Evolutionary conservation across 2,888 invertebrate genomes (phyloP), one percentile per base, ranked within the genome.

Genomic region (Agriotes lineatus): DNA sequence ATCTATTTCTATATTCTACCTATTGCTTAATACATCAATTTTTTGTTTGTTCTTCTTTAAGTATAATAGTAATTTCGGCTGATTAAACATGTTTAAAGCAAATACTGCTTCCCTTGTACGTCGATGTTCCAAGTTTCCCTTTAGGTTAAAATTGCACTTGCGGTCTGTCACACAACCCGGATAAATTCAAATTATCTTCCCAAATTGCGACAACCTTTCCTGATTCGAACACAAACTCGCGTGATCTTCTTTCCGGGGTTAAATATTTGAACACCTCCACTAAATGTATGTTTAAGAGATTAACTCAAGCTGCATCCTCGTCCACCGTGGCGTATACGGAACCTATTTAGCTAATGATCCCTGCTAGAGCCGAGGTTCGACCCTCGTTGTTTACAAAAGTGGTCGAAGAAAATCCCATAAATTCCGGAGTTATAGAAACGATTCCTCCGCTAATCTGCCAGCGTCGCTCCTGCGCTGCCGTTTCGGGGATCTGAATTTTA

Each of bases 401-500:
- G 52, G 56, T 18, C 56, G 56, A 10, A 35, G 56, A 52, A 33
- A 52, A 16, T 52, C 37, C 20, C 56, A 37, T 56, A 56, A 56
- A 56, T 56, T 56, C 19, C 20, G 56, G 35, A 56, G 35, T 56
- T 44, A 35, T 37, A 39, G 45, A 59, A 45, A 59, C 45, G 59
- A 30, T 59, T 35, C 56, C 33, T 20, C 12, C 37, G 48, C 52
- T 61, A 61, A 61, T 61, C 52, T 61, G n/a, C 30, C 50, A 52
- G 22, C 54, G 25, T 48, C 59, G 50, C 35, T 44, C 6, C 33
- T 7, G 52, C 22, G 44, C 10, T 35, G 39, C 56, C 56, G 56
- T 67, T 30, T 19, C 20, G 39, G 54, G 61, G 62, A 62, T 69
- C 44, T 59, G 64, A 63, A 69, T 62, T 66, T 63, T 45, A 66